Percentiles rank a stretch among this genome's conserved stretches.
phyloP scores from a whole-genome alignment of 2,888 invertebrate species.

The Mythimna pallens region DNA sequence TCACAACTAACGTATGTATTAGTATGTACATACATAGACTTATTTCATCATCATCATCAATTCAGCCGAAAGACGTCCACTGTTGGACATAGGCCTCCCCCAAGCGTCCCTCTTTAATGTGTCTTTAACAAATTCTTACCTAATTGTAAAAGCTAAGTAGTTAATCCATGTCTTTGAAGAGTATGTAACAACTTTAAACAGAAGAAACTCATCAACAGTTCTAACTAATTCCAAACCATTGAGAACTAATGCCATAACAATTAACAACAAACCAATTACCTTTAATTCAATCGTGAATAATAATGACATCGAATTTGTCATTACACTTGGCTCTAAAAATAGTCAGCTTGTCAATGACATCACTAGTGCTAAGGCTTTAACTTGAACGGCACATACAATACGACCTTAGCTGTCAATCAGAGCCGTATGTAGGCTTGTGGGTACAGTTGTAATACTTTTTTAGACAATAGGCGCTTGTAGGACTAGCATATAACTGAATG shows the following conservation, averaged over 20 bases:
- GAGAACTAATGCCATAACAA: neutral
- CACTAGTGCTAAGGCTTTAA: constrained; percentile 19
- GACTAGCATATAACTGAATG: neutral
- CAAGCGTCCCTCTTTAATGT: no score
- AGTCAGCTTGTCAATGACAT: constrained; percentile 34
- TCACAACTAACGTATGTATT: no score
- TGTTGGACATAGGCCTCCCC: no score
- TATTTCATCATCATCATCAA: no score
- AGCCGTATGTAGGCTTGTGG: constrained; percentile 17
- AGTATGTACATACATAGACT: no score
- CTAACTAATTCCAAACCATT: constrained; percentile 25
- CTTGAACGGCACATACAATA: constrained; percentile 9
- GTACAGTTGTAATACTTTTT: neutral
- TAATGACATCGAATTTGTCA: constrained; percentile 31
- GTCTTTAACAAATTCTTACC: no score
- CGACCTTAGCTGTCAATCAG: constrained; percentile 48
- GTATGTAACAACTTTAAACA: no score
- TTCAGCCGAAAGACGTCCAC: no score
- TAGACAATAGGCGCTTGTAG: constrained; percentile 4
- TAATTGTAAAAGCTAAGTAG: no score
- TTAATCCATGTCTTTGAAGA: no score
- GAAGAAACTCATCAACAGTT: neutral
- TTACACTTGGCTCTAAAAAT: constrained; percentile 29
- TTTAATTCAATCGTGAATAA: constrained; percentile 16
- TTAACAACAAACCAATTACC: constrained; percentile 9